These are phyloP conservation scores for Hesperophylax magnus DNA, from an alignment of 1,140 invertebrate species.

Conservation along the genomic window DNA sequence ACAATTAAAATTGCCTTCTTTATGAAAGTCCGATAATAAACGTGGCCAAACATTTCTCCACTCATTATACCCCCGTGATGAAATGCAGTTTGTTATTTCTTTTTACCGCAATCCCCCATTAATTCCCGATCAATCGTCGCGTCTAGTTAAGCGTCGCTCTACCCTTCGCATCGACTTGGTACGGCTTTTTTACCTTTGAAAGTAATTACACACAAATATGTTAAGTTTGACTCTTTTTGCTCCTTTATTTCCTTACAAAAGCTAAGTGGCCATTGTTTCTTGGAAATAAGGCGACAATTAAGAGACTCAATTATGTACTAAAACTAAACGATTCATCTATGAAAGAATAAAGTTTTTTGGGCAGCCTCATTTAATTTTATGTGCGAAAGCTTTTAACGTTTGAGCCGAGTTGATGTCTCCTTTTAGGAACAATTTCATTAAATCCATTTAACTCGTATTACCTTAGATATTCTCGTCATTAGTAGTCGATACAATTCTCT, in stretches of 20 bases:
- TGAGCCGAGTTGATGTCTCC: too few relatives aligned
- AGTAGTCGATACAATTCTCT: too few relatives aligned
- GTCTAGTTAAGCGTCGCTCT: neutral
- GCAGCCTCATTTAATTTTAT: too few relatives aligned
- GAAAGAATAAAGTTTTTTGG: too few relatives aligned
- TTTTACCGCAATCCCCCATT: neutral
- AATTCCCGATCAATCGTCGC: conserved; percentile 21
- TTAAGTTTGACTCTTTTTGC: neutral
- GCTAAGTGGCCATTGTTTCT: too few relatives aligned
- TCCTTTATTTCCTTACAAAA: neutral
- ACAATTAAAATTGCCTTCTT: conserved; percentile 41
- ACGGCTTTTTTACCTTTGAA: neutral
- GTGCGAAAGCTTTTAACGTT: too few relatives aligned
- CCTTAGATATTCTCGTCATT: too few relatives aligned
- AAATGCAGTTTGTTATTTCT: conserved; percentile 31
- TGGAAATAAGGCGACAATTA: too few relatives aligned
- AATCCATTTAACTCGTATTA: too few relatives aligned
- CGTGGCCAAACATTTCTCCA: conserved; percentile 17
- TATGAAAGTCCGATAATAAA: conserved; percentile 7
- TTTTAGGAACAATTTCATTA: too few relatives aligned
- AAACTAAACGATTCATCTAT: too few relatives aligned
- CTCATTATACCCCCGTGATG: conserved; percentile 44
- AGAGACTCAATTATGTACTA: too few relatives aligned
- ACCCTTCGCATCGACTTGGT: conserved; percentile 1
- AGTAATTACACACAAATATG: conserved; percentile 6